A percentile compares a stretch with the other conserved stretches of the same genome.
These are phyloP conservation scores for Platyscapa corneri DNA, from an alignment of 1,140 invertebrate species.

Conservation along the genomic window DNA sequence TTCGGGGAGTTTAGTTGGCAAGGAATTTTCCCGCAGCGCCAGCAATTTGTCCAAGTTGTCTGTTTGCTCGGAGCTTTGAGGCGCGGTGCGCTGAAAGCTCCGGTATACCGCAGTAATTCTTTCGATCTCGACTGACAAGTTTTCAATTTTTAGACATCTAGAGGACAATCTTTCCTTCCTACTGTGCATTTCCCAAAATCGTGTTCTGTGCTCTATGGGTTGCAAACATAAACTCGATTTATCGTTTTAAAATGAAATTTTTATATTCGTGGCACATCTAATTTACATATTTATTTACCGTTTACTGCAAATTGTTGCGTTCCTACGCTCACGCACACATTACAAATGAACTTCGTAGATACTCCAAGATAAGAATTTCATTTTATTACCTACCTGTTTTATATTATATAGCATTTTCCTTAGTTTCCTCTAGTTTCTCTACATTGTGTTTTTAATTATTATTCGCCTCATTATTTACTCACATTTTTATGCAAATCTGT, in stretches of 20 bases:
- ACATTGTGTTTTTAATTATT: no score
- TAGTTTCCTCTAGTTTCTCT: no score
- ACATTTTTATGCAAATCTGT: no score
- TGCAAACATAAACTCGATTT: slow-evolving; percentile 12
- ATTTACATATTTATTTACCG: background rate
- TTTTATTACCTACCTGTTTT: no score
- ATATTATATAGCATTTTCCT: no score
- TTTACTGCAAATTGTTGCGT: background rate
- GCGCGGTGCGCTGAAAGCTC: background rate
- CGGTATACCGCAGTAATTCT: slow-evolving; percentile 27
- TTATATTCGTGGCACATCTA: background rate
- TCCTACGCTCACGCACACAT: background rate
- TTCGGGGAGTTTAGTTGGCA: slow-evolving; percentile 51
- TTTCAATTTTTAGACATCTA: slow-evolving; percentile 45
- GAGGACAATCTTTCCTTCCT: slow-evolving; percentile 5
- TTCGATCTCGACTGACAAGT: slow-evolving; percentile 45
- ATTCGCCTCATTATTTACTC: no score
- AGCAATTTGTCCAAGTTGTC: slow-evolving; percentile 58
- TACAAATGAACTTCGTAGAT: no score
- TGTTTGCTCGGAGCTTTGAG: slow-evolving; percentile 45
- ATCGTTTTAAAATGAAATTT: background rate
- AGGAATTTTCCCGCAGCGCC: slow-evolving; percentile 53
- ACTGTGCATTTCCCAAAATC: background rate
- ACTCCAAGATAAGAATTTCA: no score
- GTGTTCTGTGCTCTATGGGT: background rate